These are phyloP conservation scores for Poeciliopsis presidionis DNA, from an alignment of 2,797 vertebrate genomes.

Conservation along the genomic window DNA sequence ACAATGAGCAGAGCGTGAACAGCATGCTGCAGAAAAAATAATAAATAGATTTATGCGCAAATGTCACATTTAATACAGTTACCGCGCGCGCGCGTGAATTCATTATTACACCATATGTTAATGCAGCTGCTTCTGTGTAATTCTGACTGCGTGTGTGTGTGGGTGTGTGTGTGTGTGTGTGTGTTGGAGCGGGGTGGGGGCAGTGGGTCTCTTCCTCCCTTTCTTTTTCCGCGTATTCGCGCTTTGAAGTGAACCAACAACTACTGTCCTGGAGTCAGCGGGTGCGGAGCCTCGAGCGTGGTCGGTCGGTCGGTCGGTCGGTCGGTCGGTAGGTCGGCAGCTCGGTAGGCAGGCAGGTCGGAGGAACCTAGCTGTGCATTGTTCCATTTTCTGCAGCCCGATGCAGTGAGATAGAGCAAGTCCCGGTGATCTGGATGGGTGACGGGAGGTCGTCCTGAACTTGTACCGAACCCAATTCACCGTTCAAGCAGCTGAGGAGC, in stretches of 20 bases:
- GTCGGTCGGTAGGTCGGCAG: not conserved
- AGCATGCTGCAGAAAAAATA: constrained; percentile 74
- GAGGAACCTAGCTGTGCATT: constrained; percentile 52
- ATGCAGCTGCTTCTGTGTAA: constrained; percentile 76
- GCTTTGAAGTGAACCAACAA: constrained; percentile 71
- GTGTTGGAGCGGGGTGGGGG: not conserved
- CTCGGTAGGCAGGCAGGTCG: constrained; percentile 9
- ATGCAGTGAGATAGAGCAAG: constrained; percentile 24
- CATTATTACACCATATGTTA: constrained; percentile 83
- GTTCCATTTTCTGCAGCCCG: constrained; percentile 51
- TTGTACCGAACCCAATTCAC: constrained; percentile 48
- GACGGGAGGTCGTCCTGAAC: constrained; percentile 56
- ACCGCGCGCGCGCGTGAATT: constrained; percentile 78
- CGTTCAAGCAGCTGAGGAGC: constrained; percentile 14
- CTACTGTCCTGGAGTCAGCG: constrained; percentile 64
- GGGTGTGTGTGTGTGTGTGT: constrained; percentile 8
- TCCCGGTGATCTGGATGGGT: constrained; percentile 35
- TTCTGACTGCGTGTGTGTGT: constrained; percentile 26
- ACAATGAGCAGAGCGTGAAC: constrained; percentile 74
- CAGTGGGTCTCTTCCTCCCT: constrained; percentile 6
- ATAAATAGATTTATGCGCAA: constrained; percentile 82
- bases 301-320: not conserved
- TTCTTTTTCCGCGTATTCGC: constrained; percentile 33
- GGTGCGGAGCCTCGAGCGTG: constrained; percentile 24
- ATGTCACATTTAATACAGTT: constrained; percentile 84